These are phyloP conservation scores for Thalpophila matura DNA, from an alignment of 2,888 invertebrate species.

Conservation along the genomic window DNA sequence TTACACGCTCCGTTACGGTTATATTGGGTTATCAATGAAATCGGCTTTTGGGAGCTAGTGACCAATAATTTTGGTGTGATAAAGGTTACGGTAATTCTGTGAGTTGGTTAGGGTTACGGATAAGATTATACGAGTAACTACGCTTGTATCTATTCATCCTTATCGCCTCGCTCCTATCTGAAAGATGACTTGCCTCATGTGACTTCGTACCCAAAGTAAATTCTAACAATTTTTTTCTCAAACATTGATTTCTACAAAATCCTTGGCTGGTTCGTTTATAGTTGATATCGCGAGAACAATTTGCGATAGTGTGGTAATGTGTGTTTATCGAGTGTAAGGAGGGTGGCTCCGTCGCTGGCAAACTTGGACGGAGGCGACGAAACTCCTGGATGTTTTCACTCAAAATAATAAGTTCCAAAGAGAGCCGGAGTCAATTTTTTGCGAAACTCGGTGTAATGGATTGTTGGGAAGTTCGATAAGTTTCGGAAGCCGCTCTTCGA, in stretches of 20 bases:
- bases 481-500: conserved; percentile 90
- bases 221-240: not conserved
- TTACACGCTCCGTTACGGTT: conserved; percentile 58
- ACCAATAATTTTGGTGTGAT: conserved; percentile 10
- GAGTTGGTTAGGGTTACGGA: not conserved
- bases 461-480: conserved; percentile 90
- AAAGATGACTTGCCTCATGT: too few species aligned
- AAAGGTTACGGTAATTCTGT: conserved; percentile 16
- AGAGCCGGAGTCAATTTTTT: conserved; percentile 85
- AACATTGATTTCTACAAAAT: not conserved
- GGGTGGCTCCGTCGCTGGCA: conserved; percentile 66
- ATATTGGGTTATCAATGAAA: conserved; percentile 47
- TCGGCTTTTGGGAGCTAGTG: conserved; percentile 22
- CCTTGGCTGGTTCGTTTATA: conserved; percentile 11
- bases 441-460: conserved; percentile 90
- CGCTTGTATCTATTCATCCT: not conserved
- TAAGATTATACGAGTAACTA: not conserved
- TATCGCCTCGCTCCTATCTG: not conserved
- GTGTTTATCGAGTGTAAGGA: conserved; percentile 72
- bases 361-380: conserved; percentile 81
- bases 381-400: conserved; percentile 88
- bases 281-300: conserved; percentile 45
- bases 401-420: conserved; percentile 89
- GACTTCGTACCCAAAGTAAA: not conserved
- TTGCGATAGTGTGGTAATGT: conserved; percentile 62